These are phyloP conservation scores for Xiphias gladius DNA, from an alignment of 2,113 vertebrate species.

Conservation along the genomic window DNA sequence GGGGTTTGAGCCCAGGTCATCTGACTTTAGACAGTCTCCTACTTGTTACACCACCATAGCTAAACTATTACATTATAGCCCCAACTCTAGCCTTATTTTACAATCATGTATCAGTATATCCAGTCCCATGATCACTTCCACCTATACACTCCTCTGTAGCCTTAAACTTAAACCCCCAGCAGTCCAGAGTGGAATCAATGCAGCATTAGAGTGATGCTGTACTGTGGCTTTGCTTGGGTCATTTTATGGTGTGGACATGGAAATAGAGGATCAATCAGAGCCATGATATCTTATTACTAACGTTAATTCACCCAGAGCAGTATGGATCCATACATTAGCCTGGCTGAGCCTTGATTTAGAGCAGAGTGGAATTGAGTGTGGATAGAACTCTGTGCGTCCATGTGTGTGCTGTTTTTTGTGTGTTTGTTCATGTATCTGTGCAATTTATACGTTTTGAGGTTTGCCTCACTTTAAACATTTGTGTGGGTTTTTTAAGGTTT, in stretches of 20 bases:
- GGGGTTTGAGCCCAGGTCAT: neutral
- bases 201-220: conserved; percentile 91
- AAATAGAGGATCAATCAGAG: conserved; percentile 96
- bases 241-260: conserved; percentile 94
- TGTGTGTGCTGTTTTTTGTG: neutral
- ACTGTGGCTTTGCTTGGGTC: conserved; percentile 91
- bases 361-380: conserved; percentile 64
- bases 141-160: conserved; percentile 32
- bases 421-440: conserved; percentile 13
- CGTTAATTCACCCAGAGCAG: conserved; percentile 97
- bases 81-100: conserved; percentile 6
- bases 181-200: conserved; percentile 89
- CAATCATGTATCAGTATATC: conserved; percentile 17
- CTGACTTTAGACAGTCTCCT: neutral
- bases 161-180: conserved; percentile 42
- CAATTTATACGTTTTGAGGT: conserved; percentile 2
- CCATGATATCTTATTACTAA: conserved; percentile 99
- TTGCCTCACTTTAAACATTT: conserved; percentile 8
- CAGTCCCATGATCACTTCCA: conserved; percentile 23
- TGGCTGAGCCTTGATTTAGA: conserved; percentile 84
- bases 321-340: conserved; percentile 92
- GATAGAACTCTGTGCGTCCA: conserved; percentile 31
- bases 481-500: neutral
- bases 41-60: neutral
- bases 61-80: neutral